Evolutionary conservation across 2,113 vertebrate species (phyloP).

Genomic region (Microtus richardsoni): DNA sequence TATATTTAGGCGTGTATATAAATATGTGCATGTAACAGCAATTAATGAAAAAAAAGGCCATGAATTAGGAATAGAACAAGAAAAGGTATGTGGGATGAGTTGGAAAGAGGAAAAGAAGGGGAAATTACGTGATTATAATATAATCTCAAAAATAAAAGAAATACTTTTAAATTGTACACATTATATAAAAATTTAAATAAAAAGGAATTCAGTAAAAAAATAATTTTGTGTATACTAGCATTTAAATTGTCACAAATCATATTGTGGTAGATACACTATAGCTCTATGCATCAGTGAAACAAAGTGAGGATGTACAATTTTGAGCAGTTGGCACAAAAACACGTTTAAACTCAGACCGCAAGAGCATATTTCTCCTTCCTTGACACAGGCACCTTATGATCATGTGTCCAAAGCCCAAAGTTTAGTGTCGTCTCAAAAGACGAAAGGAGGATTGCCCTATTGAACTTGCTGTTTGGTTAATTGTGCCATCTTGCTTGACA

Average conservation of each 20-base stretch:
- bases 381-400: not conserved
- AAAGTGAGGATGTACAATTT: not conserved
- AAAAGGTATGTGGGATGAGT: not conserved
- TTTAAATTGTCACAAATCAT: not conserved
- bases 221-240: not conserved
- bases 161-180: not conserved
- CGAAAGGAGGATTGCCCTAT: not conserved
- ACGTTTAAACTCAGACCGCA: not conserved
- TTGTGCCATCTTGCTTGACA: not conserved
- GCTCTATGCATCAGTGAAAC: not conserved
- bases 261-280: not conserved
- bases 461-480: not conserved
- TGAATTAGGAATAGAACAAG: not conserved
- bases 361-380: not conserved
- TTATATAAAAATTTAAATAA: not conserved
- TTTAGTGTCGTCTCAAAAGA: not conserved
- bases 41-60: not conserved
- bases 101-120: not conserved
- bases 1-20: not conserved
- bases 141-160: not conserved
- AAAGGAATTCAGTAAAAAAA: not conserved
- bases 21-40: not conserved
- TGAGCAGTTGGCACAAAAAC: not conserved
- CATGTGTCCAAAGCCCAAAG: conserved; percentile 11
- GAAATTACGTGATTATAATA: not conserved